Conservation (phyloP, 92 coral and sea anemone species). For the Montipora capitata region DNA sequence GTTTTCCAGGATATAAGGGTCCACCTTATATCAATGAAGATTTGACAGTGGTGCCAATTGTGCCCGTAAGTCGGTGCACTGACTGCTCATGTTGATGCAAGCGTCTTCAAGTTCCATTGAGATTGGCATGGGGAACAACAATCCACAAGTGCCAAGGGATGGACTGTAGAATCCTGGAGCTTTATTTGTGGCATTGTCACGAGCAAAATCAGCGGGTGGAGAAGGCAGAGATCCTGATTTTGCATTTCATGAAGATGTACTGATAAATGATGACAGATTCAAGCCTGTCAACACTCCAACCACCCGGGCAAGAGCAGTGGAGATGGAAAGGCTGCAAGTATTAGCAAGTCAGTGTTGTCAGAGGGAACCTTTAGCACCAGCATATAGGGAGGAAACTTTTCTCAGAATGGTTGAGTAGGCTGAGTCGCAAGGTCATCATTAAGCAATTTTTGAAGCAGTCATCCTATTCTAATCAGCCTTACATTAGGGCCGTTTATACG, state of each 20-base stretch:
- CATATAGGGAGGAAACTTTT: conserved; percentile 41
- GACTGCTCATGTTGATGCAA: conserved; percentile 54
- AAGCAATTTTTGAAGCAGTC: too few relatives aligned
- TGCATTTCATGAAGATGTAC: conserved; percentile 58
- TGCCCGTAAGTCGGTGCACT: conserved; percentile 46
- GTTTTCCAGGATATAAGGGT: conserved; percentile 56
- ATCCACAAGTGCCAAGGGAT: conserved; percentile 42
- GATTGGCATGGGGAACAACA: conserved; percentile 58
- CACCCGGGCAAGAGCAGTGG: conserved; percentile 42
- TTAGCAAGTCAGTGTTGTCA: conserved; percentile 25
- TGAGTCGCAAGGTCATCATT: too few relatives aligned
- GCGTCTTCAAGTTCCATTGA: conserved; percentile 49
- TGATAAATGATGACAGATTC: conserved; percentile 55
- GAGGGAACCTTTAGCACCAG: conserved; percentile 41
- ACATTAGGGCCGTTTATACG: too few relatives aligned
- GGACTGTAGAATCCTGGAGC: conserved; percentile 75
- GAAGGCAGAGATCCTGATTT: conserved; percentile 49
- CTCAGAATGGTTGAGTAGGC: neutral
- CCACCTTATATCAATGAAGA: conserved; percentile 48
- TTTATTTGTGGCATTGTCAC: conserved; percentile 45
- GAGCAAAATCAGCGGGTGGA: conserved; percentile 65
- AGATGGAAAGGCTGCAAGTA: conserved; percentile 50
- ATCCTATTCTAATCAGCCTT: too few relatives aligned
- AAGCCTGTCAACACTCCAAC: conserved; percentile 54
- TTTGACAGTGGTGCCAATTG: conserved; percentile 54